Conservation (phyloP, 1,140 invertebrate genomes). For the Zaprionus tsacasi region DNA sequence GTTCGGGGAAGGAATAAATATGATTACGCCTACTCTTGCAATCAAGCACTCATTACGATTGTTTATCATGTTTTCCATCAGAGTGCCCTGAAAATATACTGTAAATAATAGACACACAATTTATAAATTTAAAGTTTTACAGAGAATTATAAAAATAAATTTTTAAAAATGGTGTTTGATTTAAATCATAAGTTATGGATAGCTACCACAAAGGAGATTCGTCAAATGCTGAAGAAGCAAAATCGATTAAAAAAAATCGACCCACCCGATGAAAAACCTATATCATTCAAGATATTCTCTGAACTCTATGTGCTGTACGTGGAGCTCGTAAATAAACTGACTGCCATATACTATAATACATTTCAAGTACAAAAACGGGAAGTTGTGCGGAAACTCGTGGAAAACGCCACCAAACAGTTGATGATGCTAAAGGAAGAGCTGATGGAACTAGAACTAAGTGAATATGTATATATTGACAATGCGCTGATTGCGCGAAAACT, state of each 20-base stretch:
- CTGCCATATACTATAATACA: conserved; percentile 86
- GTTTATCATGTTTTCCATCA: neutral
- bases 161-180: conserved; percentile 63
- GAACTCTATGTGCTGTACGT: conserved; percentile 75
- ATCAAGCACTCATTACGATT: neutral
- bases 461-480: conserved; percentile 87
- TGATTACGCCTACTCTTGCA: neutral
- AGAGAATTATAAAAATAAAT: neutral
- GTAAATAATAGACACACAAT: neutral
- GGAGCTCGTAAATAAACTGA: conserved; percentile 70
- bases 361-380: conserved; percentile 88
- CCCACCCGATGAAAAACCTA: conserved; percentile 51
- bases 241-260: conserved; percentile 57
- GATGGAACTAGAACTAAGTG: conserved; percentile 84
- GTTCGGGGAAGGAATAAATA: neutral
- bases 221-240: conserved; percentile 65
- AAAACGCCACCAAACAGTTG: conserved; percentile 78
- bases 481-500: conserved; percentile 87
- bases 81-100: conserved; percentile 3
- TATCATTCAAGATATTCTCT: conserved; percentile 72
- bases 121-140: conserved; percentile 3
- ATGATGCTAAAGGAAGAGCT: conserved; percentile 84
- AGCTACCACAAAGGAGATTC: conserved; percentile 59
- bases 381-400: conserved; percentile 85
- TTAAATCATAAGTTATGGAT: conserved; percentile 74